Conservation (phyloP, 2,113 vertebrate species). For the Podocnemis expansa region DNA sequence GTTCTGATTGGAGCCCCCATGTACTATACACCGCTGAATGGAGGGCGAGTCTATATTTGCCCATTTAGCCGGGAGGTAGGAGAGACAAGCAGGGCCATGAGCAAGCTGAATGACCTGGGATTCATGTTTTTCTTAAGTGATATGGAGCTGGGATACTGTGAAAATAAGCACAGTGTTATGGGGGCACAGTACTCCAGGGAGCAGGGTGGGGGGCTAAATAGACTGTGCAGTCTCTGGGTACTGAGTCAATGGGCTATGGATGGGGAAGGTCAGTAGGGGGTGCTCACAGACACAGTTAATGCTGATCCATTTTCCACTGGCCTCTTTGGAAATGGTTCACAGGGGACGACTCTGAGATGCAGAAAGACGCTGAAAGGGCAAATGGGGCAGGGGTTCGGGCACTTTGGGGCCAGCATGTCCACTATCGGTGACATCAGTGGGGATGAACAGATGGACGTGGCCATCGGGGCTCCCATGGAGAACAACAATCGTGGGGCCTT, state of each 20-base stretch:
- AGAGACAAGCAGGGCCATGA: neutral
- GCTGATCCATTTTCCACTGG: neutral
- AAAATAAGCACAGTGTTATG: neutral
- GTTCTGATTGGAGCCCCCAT: neutral
- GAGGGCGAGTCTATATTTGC: neutral
- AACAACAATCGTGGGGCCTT: slow-evolving; percentile 79
- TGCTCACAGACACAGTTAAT: too few species aligned
- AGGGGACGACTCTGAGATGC: slow-evolving; percentile 33
- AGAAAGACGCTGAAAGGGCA: slow-evolving; percentile 30
- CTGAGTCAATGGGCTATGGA: too few species aligned
- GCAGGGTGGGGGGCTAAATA: too few species aligned
- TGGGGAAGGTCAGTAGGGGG: too few species aligned
- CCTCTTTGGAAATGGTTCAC: neutral
- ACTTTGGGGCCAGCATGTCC: slow-evolving; percentile 83
- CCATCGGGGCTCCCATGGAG: slow-evolving; percentile 86
- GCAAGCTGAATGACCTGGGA: neutral
- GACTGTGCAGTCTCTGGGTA: too few species aligned
- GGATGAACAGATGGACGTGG: slow-evolving; percentile 81
- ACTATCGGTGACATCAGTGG: slow-evolving; percentile 81
- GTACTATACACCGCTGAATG: neutral
- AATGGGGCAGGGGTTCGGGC: slow-evolving; percentile 65
- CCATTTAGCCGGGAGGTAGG: neutral
- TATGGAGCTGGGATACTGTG: neutral
- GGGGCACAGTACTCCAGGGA: too few species aligned
- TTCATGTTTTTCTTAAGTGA: neutral